These are phyloP conservation scores for Oreochromis niloticus DNA, from an alignment of 2,113 vertebrate species.

Conservation along the genomic window DNA sequence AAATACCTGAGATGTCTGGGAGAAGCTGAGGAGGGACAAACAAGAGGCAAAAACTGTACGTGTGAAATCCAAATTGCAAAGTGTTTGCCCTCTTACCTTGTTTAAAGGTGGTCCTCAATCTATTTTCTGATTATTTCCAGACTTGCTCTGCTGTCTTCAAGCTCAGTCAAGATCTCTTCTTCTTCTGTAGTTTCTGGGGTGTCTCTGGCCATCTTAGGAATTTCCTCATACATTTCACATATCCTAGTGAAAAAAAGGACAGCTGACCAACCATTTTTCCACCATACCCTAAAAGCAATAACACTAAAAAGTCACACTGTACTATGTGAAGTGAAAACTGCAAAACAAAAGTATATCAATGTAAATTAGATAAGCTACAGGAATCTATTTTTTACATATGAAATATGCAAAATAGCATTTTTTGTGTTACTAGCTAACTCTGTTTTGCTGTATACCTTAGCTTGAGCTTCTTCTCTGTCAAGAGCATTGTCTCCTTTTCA, in stretches of 20 bases:
- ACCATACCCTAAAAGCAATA: neutral
- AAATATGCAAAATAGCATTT: neutral
- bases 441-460: neutral
- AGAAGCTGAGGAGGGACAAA: neutral
- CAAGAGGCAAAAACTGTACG: neutral
- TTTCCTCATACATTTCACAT: constrained; percentile 77
- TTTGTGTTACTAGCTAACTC: neutral
- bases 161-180: constrained; percentile 72
- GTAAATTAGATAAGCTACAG: neutral
- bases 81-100: constrained; percentile 70
- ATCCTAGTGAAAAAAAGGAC: constrained; percentile 66
- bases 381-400: neutral
- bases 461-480: too few species aligned
- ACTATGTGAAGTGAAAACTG: neutral
- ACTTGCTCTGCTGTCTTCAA: constrained; percentile 66
- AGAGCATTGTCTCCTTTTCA: too few species aligned
- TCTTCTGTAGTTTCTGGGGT: constrained; percentile 74
- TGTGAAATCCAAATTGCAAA: neutral
- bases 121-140: constrained; percentile 56
- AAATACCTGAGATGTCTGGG: neutral
- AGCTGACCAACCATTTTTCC: neutral
- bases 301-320: neutral
- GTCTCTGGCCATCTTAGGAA: constrained; percentile 73
- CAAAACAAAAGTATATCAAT: neutral
- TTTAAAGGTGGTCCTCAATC: constrained; percentile 67